Conservation (phyloP, 2,888 invertebrate genomes). For the Imbricaverruca yamaguchii region DNA sequence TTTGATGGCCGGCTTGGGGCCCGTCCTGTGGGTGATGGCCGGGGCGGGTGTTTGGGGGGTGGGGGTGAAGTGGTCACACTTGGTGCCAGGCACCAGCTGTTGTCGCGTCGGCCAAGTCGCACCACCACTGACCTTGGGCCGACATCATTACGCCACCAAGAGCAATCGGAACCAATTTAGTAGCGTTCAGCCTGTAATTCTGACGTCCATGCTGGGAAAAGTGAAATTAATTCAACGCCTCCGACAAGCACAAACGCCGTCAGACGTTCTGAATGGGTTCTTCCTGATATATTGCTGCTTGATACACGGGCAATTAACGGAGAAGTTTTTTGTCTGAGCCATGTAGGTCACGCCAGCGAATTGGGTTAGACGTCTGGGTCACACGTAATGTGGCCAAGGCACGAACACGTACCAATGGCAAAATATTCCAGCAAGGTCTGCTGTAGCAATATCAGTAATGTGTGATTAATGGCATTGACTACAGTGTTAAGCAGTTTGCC, state of each 20-base stretch:
- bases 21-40: too few species aligned
- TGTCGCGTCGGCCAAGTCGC: not conserved
- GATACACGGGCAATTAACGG: not conserved
- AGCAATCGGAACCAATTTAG: not conserved
- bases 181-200: not conserved
- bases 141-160: too few species aligned
- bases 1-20: too few species aligned
- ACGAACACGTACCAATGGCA: not conserved
- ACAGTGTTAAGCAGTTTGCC: too few species aligned
- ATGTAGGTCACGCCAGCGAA: not conserved
- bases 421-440: too few species aligned
- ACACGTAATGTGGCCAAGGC: not conserved
- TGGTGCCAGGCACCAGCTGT: not conserved
- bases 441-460: too few species aligned
- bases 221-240: not conserved
- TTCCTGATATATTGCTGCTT: not conserved
- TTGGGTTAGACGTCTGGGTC: not conserved
- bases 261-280: not conserved
- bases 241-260: not conserved
- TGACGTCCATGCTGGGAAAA: not conserved
- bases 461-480: too few species aligned
- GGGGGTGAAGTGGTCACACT: too few species aligned
- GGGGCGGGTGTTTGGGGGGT: too few species aligned
- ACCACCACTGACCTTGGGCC: not conserved
- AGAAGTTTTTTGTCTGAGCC: not conserved